Percentiles rank a stretch among this genome's conserved stretches.
Evolutionary conservation across 2,113 vertebrate genomes (phyloP).

Genomic region (Colistium nudipinnis): DNA sequence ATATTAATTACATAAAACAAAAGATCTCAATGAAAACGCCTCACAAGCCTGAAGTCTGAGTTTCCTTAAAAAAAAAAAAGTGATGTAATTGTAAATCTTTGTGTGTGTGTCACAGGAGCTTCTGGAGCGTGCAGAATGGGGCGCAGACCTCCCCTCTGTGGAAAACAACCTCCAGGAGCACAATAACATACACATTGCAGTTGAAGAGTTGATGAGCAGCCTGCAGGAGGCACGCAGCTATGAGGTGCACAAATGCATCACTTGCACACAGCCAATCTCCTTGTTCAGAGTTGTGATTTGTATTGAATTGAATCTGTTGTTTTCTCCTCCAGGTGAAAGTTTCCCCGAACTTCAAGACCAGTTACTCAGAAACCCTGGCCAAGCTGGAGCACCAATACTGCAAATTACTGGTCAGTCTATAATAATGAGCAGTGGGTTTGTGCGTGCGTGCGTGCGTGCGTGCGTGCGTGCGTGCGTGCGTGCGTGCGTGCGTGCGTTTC

Average conservation of each 20-base stretch:
- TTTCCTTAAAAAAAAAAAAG: too few species aligned
- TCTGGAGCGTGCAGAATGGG: constrained; percentile 94
- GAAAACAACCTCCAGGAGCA: constrained; percentile 91
- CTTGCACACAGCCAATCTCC: background rate
- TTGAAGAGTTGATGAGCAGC: constrained; percentile 89
- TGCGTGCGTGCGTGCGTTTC: background rate
- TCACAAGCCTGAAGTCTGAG: too few species aligned
- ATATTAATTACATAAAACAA: too few species aligned
- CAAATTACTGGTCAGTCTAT: constrained; percentile 91
- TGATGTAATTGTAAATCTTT: background rate
- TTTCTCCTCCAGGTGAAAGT: constrained; percentile 84
- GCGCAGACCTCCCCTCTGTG: constrained; percentile 91
- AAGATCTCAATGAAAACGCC: too few species aligned
- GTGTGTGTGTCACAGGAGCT: constrained; percentile 82
- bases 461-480: constrained; percentile 3
- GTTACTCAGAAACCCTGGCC: constrained; percentile 91
- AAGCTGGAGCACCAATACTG: constrained; percentile 96
- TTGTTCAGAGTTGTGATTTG: background rate
- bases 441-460: constrained; percentile 9
- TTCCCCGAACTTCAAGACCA: constrained; percentile 90
- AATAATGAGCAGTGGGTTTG: background rate
- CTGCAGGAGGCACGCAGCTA: constrained; percentile 91
- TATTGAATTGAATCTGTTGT: constrained; percentile 23
- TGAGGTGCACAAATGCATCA: constrained; percentile 80
- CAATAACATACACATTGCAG: constrained; percentile 85